These are phyloP conservation scores for Pristionchus exspectatus DNA, from an alignment of 2,888 invertebrate species.

Conservation along the genomic window DNA sequence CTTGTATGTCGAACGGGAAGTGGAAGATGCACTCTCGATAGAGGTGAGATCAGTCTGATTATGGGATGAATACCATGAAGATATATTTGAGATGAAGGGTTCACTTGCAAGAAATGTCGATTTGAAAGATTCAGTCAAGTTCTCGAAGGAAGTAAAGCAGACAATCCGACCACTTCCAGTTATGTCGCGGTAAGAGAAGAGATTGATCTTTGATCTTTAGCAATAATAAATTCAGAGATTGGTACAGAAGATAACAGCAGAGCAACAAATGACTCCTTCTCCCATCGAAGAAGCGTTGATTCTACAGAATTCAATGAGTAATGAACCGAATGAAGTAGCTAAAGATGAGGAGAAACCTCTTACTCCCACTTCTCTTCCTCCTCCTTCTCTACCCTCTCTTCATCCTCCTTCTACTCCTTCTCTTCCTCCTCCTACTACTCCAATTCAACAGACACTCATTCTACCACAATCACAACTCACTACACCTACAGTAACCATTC, in stretches of 20 bases:
- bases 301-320: background rate
- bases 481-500: background rate
- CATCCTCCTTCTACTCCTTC: background rate
- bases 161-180: constrained; percentile 15
- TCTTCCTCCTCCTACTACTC: background rate
- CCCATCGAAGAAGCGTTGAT: background rate
- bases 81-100: constrained; percentile 14
- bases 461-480: background rate
- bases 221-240: constrained; percentile 2
- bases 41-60: background rate
- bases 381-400: background rate
- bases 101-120: constrained; percentile 43
- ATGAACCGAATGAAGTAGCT: background rate
- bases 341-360: background rate
- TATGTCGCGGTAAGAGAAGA: background rate
- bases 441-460: background rate
- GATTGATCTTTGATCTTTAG: constrained; percentile 20
- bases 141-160: constrained; percentile 36
- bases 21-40: constrained; percentile 9
- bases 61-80: background rate
- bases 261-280: background rate
- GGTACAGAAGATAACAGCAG: background rate
- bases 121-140: constrained; percentile 25
- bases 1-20: constrained; percentile 41
- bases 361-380: background rate